Conservation (phyloP, 2,888 invertebrate genomes). For the Ptilodon capucinus region DNA sequence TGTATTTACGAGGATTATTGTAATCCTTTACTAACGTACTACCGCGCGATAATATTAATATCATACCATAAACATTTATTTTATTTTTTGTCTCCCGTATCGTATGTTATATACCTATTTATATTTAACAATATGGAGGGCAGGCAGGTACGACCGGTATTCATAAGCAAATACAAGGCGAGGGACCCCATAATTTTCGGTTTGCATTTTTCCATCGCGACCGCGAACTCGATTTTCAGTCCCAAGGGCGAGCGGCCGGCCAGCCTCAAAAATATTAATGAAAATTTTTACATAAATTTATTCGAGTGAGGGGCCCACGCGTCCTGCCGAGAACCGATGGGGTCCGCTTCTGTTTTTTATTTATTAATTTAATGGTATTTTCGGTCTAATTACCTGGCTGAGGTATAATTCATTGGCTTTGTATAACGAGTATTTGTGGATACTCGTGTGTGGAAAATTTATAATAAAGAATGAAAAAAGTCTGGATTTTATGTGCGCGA, state of each 20-base stretch:
- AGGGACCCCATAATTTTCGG: constrained; percentile 81
- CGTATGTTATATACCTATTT: constrained; percentile 66
- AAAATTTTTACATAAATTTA: constrained; percentile 83
- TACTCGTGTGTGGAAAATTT: constrained; percentile 53
- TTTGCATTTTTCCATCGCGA: constrained; percentile 82
- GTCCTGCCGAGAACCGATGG: constrained; percentile 67
- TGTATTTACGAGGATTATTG: too few species aligned
- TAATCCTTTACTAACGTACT: too few species aligned
- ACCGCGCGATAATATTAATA: background rate
- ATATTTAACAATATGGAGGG: constrained; percentile 57
- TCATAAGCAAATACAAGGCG: constrained; percentile 82
- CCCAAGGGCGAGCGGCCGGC: constrained; percentile 79
- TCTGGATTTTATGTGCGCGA: background rate
- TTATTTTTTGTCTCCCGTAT: constrained; percentile 70
- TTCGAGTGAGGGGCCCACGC: constrained; percentile 77
- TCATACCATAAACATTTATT: constrained; percentile 45
- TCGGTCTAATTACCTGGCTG: constrained; percentile 81
- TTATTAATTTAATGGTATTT: constrained; percentile 83
- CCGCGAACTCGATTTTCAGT: constrained; percentile 80
- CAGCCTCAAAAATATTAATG: constrained; percentile 82
- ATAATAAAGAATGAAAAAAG: constrained; percentile 27
- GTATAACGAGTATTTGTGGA: constrained; percentile 65
- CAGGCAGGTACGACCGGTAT: constrained; percentile 69
- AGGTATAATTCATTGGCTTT: constrained; percentile 79
- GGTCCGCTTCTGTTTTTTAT: constrained; percentile 78